Conservation (phyloP, 2,113 vertebrate species). For the Ornithorhynchus anatinus region DNA sequence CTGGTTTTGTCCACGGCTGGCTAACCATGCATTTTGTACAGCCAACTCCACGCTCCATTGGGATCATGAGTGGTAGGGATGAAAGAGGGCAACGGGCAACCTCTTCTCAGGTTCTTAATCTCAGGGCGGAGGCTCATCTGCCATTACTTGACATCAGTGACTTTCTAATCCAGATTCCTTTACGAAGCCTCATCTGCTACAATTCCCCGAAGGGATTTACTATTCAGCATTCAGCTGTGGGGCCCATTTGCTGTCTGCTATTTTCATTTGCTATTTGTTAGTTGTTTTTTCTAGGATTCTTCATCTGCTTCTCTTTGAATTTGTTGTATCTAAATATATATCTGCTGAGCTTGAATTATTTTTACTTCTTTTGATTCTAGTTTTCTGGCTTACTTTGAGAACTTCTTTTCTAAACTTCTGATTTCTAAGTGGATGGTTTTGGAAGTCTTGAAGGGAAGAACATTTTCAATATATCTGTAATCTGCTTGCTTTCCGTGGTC, state of each 20-base stretch:
- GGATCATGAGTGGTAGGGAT: too few species aligned
- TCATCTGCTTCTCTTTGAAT: slow-evolving; percentile 50
- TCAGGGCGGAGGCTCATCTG: too few species aligned
- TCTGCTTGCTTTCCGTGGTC: slow-evolving; percentile 23
- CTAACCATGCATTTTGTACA: too few species aligned
- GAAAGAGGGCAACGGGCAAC: too few species aligned
- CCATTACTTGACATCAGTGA: too few species aligned
- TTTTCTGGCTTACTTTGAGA: slow-evolving; percentile 48
- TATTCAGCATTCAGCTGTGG: slow-evolving; percentile 18
- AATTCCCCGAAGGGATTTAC: slow-evolving; percentile 16
- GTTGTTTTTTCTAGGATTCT: slow-evolving; percentile 32
- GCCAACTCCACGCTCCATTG: too few species aligned
- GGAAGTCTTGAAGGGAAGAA: slow-evolving; percentile 47
- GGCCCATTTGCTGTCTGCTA: slow-evolving; percentile 7
- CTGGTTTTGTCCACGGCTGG: neutral
- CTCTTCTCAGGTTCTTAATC: too few species aligned
- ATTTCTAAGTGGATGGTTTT: slow-evolving; percentile 53
- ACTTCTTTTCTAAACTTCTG: slow-evolving; percentile 49
- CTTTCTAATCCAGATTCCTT: neutral
- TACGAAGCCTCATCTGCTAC: neutral
- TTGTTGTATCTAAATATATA: slow-evolving; percentile 40
- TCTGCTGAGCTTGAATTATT: slow-evolving; percentile 61
- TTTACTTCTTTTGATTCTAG: slow-evolving; percentile 55
- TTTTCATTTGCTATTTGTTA: slow-evolving; percentile 40
- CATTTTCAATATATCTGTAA: slow-evolving; percentile 42